Evolutionary conservation across 1,140 invertebrate species (phyloP), one percentile per base, ranked within the genome.

Genomic region (Akabosia matsudoensis): DNA sequence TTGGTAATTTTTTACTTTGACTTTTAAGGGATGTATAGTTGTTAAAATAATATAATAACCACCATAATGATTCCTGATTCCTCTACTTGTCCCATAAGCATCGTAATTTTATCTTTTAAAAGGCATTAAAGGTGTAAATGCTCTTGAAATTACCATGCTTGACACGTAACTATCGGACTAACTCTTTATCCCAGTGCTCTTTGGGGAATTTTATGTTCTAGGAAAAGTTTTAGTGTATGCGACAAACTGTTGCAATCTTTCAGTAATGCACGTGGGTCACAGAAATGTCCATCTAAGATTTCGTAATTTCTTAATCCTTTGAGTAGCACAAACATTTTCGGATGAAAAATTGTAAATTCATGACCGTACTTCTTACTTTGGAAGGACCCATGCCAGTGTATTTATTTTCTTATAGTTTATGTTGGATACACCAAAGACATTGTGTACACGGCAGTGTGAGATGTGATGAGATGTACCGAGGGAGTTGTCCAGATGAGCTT

Each of bases 261-360:
- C 13, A 67, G 13, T n/a, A 7, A 67, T 30, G 31, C 10, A 56
- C 10, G 14, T 56, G 14, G n/a, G n/a, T 16, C 24, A 10, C 22
- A 13, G 54, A 13, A n/a, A 16, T 67, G 31, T 67, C 26, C 30
- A 67, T n/a, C n/a, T n/a, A n/a, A n/a, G 61, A 67, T 67, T 67
- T 30, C 28, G 61, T 67, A 67, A 67, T 67, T 67, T 67, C 61
- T 67, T 67, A 67, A 67, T 67, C 61, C 31, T 67, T 7, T 67
- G 30, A n/a, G 54, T 7, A n/a, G n/a, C 54, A 7, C 13, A 22
- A 22, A 61, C 4, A 14, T 22, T 14, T 61, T 45, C 7, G 37
- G 37, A 45, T 45, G 37, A 45, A 45, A 45, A 45, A 10, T 7
- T 45, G 7, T 45, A 45, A 18, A 45, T n/a, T n/a, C n/a, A n/a